Percentiles rank a stretch among this genome's conserved stretches.
These are phyloP conservation scores for Ennomos quercinarius DNA, from an alignment of 2,888 invertebrate species.

Conservation along the genomic window DNA sequence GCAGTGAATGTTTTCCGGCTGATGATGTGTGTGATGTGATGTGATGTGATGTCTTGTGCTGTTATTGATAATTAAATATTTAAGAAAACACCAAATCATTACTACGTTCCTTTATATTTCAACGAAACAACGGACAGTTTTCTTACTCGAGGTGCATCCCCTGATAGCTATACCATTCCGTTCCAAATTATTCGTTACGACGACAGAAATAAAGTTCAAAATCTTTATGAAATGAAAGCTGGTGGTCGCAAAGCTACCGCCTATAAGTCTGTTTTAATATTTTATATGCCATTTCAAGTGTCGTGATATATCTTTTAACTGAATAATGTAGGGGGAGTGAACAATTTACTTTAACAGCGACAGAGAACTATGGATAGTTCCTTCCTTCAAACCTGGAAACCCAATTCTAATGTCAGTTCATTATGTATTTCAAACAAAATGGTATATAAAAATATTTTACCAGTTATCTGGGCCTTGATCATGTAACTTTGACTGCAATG, in stretches of 20 bases:
- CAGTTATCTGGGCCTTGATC: no score
- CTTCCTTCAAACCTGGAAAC: no score
- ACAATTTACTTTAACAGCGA: conserved; percentile 20
- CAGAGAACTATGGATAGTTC: neutral
- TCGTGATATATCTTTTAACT: conserved; percentile 29
- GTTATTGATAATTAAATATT: neutral
- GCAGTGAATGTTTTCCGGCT: no score
- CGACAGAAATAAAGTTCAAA: neutral
- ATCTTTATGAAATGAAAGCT: neutral
- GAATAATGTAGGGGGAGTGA: conserved; percentile 26
- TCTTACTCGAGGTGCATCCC: neutral
- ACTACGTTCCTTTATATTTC: conserved; percentile 5
- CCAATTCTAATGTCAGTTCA: no score
- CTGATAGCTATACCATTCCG: neutral
- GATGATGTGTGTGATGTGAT: no score
- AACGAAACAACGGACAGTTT: conserved; percentile 14
- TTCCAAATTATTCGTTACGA: neutral
- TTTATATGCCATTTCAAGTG: conserved; percentile 27
- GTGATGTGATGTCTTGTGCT: neutral
- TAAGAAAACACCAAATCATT: conserved; percentile 1
- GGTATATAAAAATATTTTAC: no score
- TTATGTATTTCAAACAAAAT: no score
- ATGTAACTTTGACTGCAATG: no score
- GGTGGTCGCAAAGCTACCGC: conserved; percentile 9
- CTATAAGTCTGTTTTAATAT: conserved; percentile 26